phyloP scores from a whole-genome alignment of 2,888 invertebrate species.

The Apamea sordens region DNA sequence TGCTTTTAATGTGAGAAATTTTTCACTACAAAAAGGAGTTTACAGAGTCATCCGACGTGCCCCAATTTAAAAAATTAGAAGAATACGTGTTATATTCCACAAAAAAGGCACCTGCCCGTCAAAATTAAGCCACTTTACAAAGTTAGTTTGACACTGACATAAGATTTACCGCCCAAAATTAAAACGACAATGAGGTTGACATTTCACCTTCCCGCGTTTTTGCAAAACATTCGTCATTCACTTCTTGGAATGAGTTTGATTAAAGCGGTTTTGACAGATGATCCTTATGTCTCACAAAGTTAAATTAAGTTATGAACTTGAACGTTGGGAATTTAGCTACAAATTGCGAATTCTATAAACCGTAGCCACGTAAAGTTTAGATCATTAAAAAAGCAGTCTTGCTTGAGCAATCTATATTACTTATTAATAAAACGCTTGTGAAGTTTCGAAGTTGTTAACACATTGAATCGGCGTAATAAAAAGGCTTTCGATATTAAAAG shows the following conservation, averaged over 20 bases:
- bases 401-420: constrained; percentile 40
- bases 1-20: constrained; percentile 29
- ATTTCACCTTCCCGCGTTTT: constrained; percentile 43
- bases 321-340: constrained; percentile 52
- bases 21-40: neutral
- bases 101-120: constrained; percentile 6
- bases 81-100: neutral
- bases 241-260: constrained; percentile 35
- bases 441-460: constrained; percentile 53
- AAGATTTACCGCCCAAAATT: constrained; percentile 34
- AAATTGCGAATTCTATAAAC: constrained; percentile 60
- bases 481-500: constrained; percentile 47
- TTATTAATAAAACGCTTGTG: constrained; percentile 48
- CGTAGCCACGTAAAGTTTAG: constrained; percentile 41
- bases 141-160: constrained; percentile 37
- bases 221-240: constrained; percentile 39
- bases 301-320: constrained; percentile 60
- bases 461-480: constrained; percentile 41
- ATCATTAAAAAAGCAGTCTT: constrained; percentile 47
- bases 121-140: constrained; percentile 4
- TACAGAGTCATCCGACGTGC: constrained; percentile 1
- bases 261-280: constrained; percentile 55
- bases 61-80: neutral
- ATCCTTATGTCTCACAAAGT: constrained; percentile 60
- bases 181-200: constrained; percentile 25